Evolutionary conservation across 2,113 vertebrate species (phyloP).

Genomic region (Dipodomys merriami): DNA sequence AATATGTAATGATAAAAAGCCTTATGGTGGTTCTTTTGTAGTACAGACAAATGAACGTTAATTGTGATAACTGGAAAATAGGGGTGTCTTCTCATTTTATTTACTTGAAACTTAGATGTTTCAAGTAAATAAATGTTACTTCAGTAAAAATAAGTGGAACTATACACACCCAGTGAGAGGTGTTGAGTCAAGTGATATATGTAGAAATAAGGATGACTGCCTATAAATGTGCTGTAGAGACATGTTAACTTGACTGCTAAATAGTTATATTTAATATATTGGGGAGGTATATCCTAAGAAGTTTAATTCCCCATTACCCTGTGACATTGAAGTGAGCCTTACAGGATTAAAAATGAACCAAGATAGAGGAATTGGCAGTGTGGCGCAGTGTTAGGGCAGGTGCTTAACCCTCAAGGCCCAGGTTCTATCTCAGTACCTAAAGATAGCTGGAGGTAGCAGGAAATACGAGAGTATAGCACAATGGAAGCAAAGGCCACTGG

Average conservation of each 20-base stretch:
- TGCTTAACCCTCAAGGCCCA: not conserved
- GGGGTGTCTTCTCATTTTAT: not conserved
- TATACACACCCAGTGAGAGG: not conserved
- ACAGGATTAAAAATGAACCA: not conserved
- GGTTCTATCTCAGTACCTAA: not conserved
- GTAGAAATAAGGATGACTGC: not conserved
- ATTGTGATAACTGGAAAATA: slow-evolving; percentile 27
- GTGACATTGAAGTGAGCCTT: not conserved
- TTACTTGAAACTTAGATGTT: slow-evolving; percentile 1
- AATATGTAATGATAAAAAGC: not conserved
- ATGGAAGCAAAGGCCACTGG: not conserved
- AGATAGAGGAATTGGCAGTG: not conserved
- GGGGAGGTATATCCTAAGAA: not conserved
- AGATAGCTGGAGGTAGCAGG: not conserved
- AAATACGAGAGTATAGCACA: not conserved
- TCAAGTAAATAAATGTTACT: too few species aligned
- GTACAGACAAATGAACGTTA: not conserved
- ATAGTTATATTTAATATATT: not conserved
- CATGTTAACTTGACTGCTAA: not conserved
- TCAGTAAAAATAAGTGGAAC: not conserved
- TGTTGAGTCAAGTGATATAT: not conserved
- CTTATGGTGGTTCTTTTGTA: not conserved
- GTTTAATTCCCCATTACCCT: not conserved
- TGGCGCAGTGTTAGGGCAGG: not conserved
- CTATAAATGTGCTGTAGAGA: not conserved